Conservation (phyloP, 2,797 vertebrate genomes). For the Bothrops alternatus region DNA sequence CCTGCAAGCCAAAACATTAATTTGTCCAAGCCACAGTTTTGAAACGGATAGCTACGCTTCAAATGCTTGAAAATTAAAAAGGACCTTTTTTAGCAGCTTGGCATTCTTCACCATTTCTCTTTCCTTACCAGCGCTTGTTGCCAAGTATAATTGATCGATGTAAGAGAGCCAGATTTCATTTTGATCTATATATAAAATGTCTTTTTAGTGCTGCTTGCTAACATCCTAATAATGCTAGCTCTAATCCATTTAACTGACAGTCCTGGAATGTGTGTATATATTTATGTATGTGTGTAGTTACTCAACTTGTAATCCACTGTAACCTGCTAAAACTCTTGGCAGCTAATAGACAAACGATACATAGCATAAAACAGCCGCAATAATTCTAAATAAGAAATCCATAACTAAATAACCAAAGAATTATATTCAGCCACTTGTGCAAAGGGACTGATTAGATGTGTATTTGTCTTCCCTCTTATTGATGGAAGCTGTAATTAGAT, state of each 20-base stretch:
- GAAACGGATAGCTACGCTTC: not conserved
- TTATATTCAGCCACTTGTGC: not conserved
- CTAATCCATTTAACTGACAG: not conserved
- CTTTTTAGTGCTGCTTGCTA: not conserved
- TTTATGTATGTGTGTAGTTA: not conserved
- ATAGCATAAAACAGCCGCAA: not conserved
- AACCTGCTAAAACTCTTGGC: not conserved
- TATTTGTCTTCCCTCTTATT: not conserved
- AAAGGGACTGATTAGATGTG: not conserved
- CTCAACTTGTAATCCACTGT: not conserved
- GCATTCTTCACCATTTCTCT: not conserved
- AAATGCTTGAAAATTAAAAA: conserved; percentile 5
- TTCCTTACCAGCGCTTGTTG: fast-evolving
- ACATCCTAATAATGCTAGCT: not conserved
- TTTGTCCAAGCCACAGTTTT: conserved; percentile 10
- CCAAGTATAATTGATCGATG: not conserved
- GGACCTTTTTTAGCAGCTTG: not conserved
- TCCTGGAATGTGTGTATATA: not conserved
- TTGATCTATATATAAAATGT: not conserved
- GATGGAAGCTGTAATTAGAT: not conserved
- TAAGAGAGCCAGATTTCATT: not conserved
- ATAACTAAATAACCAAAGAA: not conserved
- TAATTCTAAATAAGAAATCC: not conserved
- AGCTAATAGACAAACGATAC: not conserved
- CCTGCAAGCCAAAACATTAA: not conserved